Evolutionary conservation across 2,113 vertebrate species (phyloP), one percentile per base, ranked within the genome.

Genomic region (Psettodes erumei): DNA sequence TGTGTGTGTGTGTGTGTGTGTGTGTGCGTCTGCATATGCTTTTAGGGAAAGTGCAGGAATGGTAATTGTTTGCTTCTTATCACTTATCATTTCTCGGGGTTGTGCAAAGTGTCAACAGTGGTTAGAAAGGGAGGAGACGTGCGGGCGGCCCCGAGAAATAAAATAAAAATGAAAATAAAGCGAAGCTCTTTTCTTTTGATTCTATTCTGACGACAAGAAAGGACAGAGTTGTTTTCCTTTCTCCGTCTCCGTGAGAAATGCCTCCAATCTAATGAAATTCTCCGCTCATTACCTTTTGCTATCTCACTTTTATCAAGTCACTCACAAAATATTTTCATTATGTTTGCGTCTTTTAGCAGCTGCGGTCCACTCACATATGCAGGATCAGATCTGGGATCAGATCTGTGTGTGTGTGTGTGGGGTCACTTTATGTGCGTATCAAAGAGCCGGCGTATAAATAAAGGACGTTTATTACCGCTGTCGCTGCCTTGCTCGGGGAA

Each of bases 371-470:
- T 53, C 59, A 21, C 61, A 75, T 19, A 45, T 11, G 8, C 32
- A 0, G 9, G 53, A 51, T 59, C 2, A 4, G 64, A 79, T 77
- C 45, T 76, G 48, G 0, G 38, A 1, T n/a, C n/a, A n/a, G n/a
- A n/a, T n/a, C n/a, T n/a, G 27, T 28, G 25, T 6, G 33, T 6
- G 18, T 8, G 18, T 16, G 30, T 0, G 30, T 23, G 10, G 1
- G 32, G 35, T 33, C 23, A 21, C 16, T 63, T 84, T 71, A 71
- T 69, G 64, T 66, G 56, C 9, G 1, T 54, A 77, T 82, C 81
- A 82, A 87, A 84, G 47, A 75, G 56, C 42, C 40, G 15, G 32
- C 74, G 69, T 84, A 75, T 79, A 84, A 89, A n/a, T n/a, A 90
- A 90, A 76, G 65, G 50, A n/a, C 8, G 9, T 86, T 77, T 87